Evolutionary conservation across 1,140 invertebrate species (phyloP), one percentile per base, ranked within the genome.

Genomic region (Alviniconcha marisindica): DNA sequence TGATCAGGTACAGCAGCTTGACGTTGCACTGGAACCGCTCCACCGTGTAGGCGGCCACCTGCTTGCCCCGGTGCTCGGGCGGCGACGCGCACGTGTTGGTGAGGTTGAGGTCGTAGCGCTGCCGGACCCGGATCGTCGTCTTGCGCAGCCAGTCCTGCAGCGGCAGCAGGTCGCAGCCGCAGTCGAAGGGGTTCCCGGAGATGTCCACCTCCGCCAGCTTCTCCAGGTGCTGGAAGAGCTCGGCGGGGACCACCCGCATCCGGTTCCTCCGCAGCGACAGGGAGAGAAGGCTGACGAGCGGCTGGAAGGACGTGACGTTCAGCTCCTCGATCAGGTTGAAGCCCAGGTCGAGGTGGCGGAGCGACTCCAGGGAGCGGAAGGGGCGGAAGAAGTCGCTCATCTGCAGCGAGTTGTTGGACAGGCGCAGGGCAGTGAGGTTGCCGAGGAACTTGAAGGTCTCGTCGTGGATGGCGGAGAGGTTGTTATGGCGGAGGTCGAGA

Each of bases 111-210:
- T 84, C 66, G 42, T 87, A 69, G 12, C 86, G 69, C 44, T 83
- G 80, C 40, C 51, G 60, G 10, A 89, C 60, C 31, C 77, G 36
- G n/a, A 88, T 71, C 24, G 80, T 82, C 18, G 85, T 88, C n/a
- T 76, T 83, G 24, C 42, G 56, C 48, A 90, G 18, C 91, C 91
- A 91, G 63, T 88, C 78, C 38, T 82, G 77, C 56, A 91, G 86
- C 14, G 83, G 82, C 5, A 90, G 44, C 38, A 90, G 78, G 24
- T 86, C 83, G 82, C 91, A 92, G 42, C 81, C 81, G 77, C 91
- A 92, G 31, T 82, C 42, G 76, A 91, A 91, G 12, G 86, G 87
- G 74, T 91, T 92, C 24, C 78, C 60, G 5, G 90, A 88, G 10
- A 91, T 82, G 82, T 91, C 89, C 10, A 92, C 36, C 54, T 85